Conservation (phyloP, 92 coral and sea anemone species). For the Zoanthus solanderi region DNA sequence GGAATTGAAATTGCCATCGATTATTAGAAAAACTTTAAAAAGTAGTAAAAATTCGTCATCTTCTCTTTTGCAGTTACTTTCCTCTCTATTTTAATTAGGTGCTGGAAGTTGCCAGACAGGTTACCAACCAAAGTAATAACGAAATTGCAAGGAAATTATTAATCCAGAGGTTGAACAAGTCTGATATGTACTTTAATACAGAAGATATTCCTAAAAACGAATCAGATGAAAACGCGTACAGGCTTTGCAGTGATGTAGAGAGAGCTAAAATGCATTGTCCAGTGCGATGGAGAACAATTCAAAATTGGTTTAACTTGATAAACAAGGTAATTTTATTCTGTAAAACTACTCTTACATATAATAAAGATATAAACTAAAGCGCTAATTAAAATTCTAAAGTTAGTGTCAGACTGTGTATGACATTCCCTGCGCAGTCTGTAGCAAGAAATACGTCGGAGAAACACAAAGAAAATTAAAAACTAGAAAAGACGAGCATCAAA, state of each 20-base stretch:
- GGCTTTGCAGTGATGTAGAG: conserved; percentile 76
- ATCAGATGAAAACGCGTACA: conserved; percentile 86
- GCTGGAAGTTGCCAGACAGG: conserved; percentile 77
- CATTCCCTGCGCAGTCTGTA: too few species aligned
- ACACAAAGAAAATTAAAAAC: too few species aligned
- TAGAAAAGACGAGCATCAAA: too few species aligned
- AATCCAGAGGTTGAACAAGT: conserved; percentile 61
- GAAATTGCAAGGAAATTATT: conserved; percentile 70
- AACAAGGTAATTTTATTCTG: conserved; percentile 29
- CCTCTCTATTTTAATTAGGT: conserved; percentile 45
- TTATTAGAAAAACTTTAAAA: too few species aligned
- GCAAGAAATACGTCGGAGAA: too few species aligned
- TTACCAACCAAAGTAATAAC: conserved; percentile 71
- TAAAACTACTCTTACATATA: neutral
- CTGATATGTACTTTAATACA: conserved; percentile 78
- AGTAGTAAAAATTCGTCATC: too few species aligned
- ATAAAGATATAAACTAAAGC: too few species aligned
- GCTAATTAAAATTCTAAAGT: too few species aligned
- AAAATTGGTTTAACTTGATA: conserved; percentile 81
- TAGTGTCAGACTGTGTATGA: too few species aligned
- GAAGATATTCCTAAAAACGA: conserved; percentile 85
- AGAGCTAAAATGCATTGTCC: conserved; percentile 92
- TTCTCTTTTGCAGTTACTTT: too few species aligned
- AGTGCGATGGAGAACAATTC: conserved; percentile 78
- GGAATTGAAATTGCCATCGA: too few species aligned